These are phyloP conservation scores for Myathropa florea DNA, from an alignment of 2,888 invertebrate genomes.

Conservation along the genomic window DNA sequence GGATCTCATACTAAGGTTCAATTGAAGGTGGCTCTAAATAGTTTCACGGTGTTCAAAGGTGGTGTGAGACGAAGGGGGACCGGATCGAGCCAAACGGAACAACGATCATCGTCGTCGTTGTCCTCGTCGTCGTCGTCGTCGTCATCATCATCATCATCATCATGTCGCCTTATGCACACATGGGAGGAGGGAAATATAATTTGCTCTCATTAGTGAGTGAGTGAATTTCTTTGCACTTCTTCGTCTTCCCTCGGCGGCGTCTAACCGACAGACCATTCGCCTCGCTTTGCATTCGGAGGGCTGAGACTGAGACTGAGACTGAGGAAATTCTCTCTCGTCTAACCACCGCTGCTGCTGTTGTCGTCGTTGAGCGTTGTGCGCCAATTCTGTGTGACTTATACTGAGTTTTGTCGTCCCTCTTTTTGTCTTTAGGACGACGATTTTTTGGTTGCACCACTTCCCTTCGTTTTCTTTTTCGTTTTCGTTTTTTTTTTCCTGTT, in stretches of 20 bases:
- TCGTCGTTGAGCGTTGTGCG: slow-evolving; percentile 35
- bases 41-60: not conserved
- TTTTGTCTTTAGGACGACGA: slow-evolving; percentile 26
- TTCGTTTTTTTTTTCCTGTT: not conserved
- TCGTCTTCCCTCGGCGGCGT: slow-evolving; percentile 61
- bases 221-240: slow-evolving; percentile 72
- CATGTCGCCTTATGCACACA: slow-evolving; percentile 72
- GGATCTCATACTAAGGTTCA: slow-evolving; percentile 50
- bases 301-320: not conserved
- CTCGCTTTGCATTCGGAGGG: slow-evolving; percentile 12
- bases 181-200: slow-evolving; percentile 71
- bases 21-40: slow-evolving; percentile 49
- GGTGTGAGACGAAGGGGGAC: slow-evolving; percentile 10
- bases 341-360: not conserved
- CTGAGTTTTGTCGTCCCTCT: not conserved
- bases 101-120: slow-evolving; percentile 54
- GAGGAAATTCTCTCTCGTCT: too few relatives aligned
- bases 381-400: slow-evolving; percentile 38
- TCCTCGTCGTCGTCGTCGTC: slow-evolving; percentile 30
- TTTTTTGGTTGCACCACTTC: slow-evolving; percentile 31
- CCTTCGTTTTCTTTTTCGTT: not conserved
- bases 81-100: slow-evolving; percentile 50
- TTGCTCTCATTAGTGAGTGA: slow-evolving; percentile 73
- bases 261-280: slow-evolving; percentile 25
- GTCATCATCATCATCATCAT: slow-evolving; percentile 59